phyloP scores from a whole-genome alignment of 2,888 invertebrate genomes.

The Elmis aenea region DNA sequence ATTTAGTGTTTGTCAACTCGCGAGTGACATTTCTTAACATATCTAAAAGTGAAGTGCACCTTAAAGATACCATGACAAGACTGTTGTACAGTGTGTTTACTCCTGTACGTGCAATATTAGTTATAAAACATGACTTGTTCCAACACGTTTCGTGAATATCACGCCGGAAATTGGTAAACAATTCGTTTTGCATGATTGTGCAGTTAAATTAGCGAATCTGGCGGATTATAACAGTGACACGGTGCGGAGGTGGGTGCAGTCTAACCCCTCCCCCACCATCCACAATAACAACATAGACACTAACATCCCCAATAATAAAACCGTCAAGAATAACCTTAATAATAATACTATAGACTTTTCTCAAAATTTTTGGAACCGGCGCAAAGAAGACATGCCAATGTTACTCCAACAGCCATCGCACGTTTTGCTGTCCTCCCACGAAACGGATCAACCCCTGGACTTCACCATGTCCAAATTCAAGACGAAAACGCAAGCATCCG shows the following conservation, averaged over 20 bases:
- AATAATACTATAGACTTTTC: conserved; percentile 52
- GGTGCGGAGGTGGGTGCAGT: conserved; percentile 57
- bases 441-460: conserved; percentile 63
- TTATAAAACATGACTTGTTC: conserved; percentile 5
- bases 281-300: conserved; percentile 37
- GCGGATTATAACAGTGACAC: conserved; percentile 57
- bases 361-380: conserved; percentile 36
- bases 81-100: conserved; percentile 10
- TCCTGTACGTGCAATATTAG: conserved; percentile 1
- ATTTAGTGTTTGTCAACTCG: conserved; percentile 12
- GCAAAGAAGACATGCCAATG: conserved; percentile 56
- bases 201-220: conserved; percentile 49
- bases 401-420: conserved; percentile 51
- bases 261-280: conserved; percentile 51
- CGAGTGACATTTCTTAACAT: conserved; percentile 16
- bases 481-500: conserved; percentile 40
- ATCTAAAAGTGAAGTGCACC: conserved; percentile 20
- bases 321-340: conserved; percentile 47
- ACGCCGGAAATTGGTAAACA: too few relatives aligned
- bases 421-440: conserved; percentile 48
- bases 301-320: conserved; percentile 33
- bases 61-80: conserved; percentile 9
- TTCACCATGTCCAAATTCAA: conserved; percentile 64
- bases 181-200: conserved; percentile 9
- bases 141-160: conserved; percentile 1